Base-by-base conservation (phyloP, 53 echinoderm and acorn worm genomes). In the Paracentrotus lividus region DNA sequence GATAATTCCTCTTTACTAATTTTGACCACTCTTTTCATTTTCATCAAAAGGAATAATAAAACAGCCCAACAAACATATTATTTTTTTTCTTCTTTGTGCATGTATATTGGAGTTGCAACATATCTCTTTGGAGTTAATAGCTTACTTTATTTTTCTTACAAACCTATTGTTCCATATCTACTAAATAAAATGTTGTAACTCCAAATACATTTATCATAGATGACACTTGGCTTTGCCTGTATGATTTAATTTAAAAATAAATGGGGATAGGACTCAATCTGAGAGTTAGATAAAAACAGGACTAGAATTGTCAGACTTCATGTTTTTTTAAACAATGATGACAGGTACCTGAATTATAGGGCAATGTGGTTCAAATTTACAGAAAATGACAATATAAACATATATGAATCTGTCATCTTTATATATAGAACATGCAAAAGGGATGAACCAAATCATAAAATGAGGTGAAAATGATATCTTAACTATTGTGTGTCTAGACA, bases 391-490 rank as follows among this genome's bases (percentile, higher is more conserved):
- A 81, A 81, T 45, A 44, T 45, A n/a, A 81, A 45, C 81, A 81
- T 34, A n/a, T n/a, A n/a, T 81, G 47, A 47, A 81, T 38, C 81
- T 81, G 47, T 2, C 26, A 26, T 24, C 27, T 26, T 81, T 81
- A 81, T 81, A 81, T 47, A 81, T 45, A 45, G 24, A 45, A 81
- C 81, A 81, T 81, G 81, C 81, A 81, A n/a, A 49, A 26, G 44
- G 27, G 33, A 26, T 16, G 31, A n/a, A n/a, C n/a, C 47, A 47
- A 45, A n/a, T 45, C 47, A 47, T 45, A 47, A 26, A 81, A 47
- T 8, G 8, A 45, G 18, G 42, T 14, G 31, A 42, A 76, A 18
- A 20, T 76, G 10, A 26, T 47, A 81, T 72, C 40, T 36, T 18
- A 57, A 57, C 21, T 18, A 67, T 14, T 5, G 6, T 5, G 6